Evolutionary conservation across 2,888 invertebrate species (phyloP).

Genomic region (Diaphora mendica): DNA sequence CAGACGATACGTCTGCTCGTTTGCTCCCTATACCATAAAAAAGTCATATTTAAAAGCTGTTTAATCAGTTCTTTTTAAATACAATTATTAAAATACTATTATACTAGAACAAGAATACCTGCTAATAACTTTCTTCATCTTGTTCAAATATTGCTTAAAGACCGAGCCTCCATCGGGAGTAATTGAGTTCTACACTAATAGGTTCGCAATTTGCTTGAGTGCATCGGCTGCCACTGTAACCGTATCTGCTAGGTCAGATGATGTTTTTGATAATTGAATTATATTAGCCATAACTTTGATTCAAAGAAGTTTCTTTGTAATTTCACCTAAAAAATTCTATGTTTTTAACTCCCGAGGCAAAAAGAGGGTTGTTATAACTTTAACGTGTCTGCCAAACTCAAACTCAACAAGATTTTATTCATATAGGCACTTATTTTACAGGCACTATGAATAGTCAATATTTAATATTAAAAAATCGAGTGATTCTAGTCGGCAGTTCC

Average conservation of each 20-base stretch:
- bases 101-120: neutral
- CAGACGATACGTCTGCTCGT: too few species aligned
- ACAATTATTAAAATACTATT: neutral
- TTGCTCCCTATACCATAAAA: too few species aligned
- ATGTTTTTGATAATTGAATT: constrained; percentile 15
- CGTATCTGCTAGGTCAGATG: constrained; percentile 25
- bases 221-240: constrained; percentile 39
- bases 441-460: too few species aligned
- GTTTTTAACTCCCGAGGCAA: too few species aligned
- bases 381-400: too few species aligned
- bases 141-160: constrained; percentile 34
- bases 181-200: constrained; percentile 56
- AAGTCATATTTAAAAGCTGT: neutral
- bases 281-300: constrained; percentile 5
- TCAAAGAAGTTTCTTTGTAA: neutral
- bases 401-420: too few species aligned
- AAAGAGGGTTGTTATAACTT: too few species aligned
- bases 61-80: neutral
- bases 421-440: too few species aligned
- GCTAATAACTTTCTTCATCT: constrained; percentile 31
- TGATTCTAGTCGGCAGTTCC: too few species aligned
- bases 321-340: neutral
- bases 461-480: too few species aligned
- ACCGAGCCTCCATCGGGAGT: constrained; percentile 30
- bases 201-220: constrained; percentile 55